Evolutionary conservation across 2,797 vertebrate genomes (phyloP), one percentile per base, ranked within the genome.

Genomic region (Catostomus latipinnis): DNA sequence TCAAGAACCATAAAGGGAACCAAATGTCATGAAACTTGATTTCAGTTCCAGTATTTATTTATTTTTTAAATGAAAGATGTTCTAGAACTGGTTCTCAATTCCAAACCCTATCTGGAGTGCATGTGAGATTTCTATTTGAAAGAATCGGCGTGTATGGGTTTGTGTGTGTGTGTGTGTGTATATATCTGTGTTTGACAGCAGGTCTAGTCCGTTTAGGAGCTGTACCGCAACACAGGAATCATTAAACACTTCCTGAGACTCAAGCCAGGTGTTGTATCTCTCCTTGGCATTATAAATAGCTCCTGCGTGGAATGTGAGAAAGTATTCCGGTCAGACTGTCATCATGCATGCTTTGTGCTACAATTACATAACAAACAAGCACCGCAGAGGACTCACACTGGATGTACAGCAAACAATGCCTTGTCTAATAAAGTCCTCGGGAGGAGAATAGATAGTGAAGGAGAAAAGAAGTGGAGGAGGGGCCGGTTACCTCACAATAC

Each of bases 161-260:
- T 60, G 48, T 46, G 71, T 75, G 48, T 13, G 48, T 46, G 71
- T 75, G 48, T 13, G 12, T 14, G 62, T 13, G 11, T 70, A 14
- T 58, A 45, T 56, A 48, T 75, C 50, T 56, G 34, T 65, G 43
- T 11, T 0, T 22, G 62, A 46, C 8, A 49, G 34, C 34, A 34
- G 34, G 16, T 56, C 45, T 71, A 46, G 46, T 67, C 14, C 6
- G 1, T 57, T 53, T 11, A 56, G 45, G 63, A 67, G 53, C 11
- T n/a, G 53, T 34, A 58, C 53, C 5, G 56, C 56, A 18, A 14
- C 16, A 49, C 9, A 76, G 74, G 63, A 76, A 57, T 76, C 63
- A 68, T 69, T 34, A 77, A 73, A 77, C 8, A 45, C 62, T 81
- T 76, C 63, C 74, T 72, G 57, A 13, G 71, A 56, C 16, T 12